phyloP scores from a whole-genome alignment of 2,797 vertebrate genomes.

The Sebastes diploproa region DNA sequence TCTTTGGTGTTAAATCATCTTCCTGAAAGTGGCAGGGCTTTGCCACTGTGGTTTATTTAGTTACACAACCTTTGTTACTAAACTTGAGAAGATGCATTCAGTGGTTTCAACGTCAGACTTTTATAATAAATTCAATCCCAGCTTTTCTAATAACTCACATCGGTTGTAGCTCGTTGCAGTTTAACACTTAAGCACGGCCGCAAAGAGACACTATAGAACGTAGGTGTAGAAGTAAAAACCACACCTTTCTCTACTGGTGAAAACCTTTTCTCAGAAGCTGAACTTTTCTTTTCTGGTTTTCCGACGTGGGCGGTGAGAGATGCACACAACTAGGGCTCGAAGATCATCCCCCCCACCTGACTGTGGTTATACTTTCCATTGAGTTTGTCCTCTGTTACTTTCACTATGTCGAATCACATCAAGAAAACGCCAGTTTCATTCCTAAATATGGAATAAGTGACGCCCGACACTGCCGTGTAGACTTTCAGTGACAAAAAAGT shows the following conservation, averaged over 20 bases:
- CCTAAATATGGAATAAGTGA: neutral
- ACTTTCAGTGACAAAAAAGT: neutral
- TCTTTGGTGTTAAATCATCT: neutral
- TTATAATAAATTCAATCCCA: neutral
- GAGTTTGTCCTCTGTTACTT: slow-evolving; percentile 34
- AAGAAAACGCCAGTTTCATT: neutral
- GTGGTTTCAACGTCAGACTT: neutral
- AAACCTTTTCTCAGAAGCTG: slow-evolving; percentile 67
- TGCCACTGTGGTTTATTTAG: neutral
- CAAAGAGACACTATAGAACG: neutral
- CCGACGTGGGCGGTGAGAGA: slow-evolving; percentile 70
- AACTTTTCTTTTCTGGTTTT: slow-evolving; percentile 56
- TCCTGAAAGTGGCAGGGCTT: neutral
- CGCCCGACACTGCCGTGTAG: rapidly evolving
- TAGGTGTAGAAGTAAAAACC: slow-evolving; percentile 9
- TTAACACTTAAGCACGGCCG: neutral
- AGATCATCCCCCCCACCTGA: slow-evolving; percentile 41
- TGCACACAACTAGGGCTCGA: slow-evolving; percentile 27
- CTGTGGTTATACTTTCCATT: slow-evolving; percentile 68
- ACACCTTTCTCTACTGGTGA: slow-evolving; percentile 14
- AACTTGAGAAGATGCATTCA: neutral
- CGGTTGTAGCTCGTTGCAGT: neutral
- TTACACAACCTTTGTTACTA: neutral
- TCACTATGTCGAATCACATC: neutral
- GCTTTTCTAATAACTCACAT: neutral